Conservation (phyloP, 2,113 vertebrate species). For the Urocolius indicus region DNA sequence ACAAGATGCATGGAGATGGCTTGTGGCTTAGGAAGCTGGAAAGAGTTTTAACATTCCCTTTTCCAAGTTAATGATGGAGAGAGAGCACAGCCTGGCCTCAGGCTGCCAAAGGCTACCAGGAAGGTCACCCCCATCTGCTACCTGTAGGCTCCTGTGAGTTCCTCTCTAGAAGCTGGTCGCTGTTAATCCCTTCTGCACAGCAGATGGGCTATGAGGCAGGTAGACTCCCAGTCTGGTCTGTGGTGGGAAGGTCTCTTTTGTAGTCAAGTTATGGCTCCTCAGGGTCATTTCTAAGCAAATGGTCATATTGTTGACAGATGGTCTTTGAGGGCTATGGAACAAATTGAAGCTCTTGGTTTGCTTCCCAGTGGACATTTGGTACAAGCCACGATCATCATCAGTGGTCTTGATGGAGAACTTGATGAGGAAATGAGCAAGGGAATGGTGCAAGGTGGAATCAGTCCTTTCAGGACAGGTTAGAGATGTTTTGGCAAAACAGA, state of each 20-base stretch:
- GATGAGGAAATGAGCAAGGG: neutral
- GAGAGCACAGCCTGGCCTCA: neutral
- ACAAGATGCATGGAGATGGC: neutral
- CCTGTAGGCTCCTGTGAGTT: neutral
- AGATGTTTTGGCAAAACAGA: neutral
- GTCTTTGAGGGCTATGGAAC: neutral
- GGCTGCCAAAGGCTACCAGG: neutral
- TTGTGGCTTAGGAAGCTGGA: neutral
- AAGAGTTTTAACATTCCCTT: constrained; percentile 2
- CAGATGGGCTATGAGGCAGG: neutral
- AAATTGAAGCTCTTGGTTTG: neutral
- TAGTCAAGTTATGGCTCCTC: neutral
- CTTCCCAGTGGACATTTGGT: neutral
- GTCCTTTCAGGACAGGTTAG: neutral
- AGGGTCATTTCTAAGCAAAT: neutral
- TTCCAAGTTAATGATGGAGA: neutral
- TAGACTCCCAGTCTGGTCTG: neutral
- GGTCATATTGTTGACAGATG: neutral
- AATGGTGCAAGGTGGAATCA: neutral
- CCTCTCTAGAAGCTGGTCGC: neutral
- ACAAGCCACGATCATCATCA: neutral
- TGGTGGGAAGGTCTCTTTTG: neutral
- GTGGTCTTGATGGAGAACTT: neutral
- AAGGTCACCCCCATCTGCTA: neutral
- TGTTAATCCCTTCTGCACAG: neutral